Conservation (phyloP, 1,140 invertebrate genomes). For the Ctenoplectra terminalis region DNA sequence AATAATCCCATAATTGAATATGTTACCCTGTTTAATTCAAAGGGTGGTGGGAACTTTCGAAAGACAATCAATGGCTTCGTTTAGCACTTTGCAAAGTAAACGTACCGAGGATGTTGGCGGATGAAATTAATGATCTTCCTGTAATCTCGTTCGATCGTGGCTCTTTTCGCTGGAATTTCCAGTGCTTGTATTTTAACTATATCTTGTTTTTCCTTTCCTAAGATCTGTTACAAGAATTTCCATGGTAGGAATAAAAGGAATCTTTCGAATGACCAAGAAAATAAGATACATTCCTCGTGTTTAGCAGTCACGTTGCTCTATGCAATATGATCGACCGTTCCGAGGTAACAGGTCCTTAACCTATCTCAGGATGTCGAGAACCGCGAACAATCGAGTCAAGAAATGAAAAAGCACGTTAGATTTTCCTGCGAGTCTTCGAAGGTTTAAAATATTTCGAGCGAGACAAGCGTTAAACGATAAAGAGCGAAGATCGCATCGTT, state of each 20-base stretch:
- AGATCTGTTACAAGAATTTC: constrained; percentile 14
- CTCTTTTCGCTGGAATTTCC: constrained; percentile 5
- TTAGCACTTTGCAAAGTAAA: constrained; percentile 60
- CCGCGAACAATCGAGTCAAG: background rate
- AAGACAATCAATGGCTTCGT: constrained; percentile 61
- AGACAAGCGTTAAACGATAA: background rate
- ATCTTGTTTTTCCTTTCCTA: background rate
- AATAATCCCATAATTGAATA: background rate
- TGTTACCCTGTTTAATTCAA: constrained; percentile 45
- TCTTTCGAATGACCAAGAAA: background rate
- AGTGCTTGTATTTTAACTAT: background rate
- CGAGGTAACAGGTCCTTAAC: constrained; percentile 43
- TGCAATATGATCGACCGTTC: constrained; percentile 19
- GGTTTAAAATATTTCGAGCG: background rate
- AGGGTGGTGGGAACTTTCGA: constrained; percentile 48
- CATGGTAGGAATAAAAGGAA: background rate
- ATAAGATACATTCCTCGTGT: background rate
- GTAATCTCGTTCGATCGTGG: constrained; percentile 49
- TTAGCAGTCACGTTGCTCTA: background rate
- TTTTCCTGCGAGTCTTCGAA: background rate
- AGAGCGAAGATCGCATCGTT: background rate
- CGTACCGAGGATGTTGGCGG: constrained; percentile 23
- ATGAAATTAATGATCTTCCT: constrained; percentile 59
- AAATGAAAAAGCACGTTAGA: background rate
- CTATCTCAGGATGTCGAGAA: constrained; percentile 3